phyloP scores from a whole-genome alignment of 2,113 vertebrate species.

The Neopipo cinnamomea region DNA sequence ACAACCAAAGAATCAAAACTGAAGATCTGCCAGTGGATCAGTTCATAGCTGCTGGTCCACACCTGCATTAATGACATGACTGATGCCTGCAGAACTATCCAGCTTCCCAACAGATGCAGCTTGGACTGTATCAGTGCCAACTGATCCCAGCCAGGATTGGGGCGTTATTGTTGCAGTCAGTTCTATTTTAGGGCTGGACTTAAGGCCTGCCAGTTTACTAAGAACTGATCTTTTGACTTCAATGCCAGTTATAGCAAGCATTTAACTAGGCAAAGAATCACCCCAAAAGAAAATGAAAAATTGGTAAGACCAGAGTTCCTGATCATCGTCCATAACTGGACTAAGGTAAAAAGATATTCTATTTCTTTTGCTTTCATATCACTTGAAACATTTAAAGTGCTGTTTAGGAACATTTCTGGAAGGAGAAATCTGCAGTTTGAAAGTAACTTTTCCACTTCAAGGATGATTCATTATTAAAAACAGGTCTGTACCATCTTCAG shows the following conservation, averaged over 20 bases:
- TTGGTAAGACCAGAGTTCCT: neutral
- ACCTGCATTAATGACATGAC: neutral
- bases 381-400: conserved; percentile 46
- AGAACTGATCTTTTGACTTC: neutral
- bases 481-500: conserved; percentile 41
- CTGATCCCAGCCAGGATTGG: neutral
- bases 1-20: neutral
- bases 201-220: neutral
- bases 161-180: neutral
- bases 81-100: neutral
- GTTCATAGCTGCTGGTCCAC: neutral
- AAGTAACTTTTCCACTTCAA: conserved; percentile 30
- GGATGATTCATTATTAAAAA: conserved; percentile 62
- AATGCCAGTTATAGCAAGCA: neutral
- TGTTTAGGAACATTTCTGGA: conserved; percentile 13
- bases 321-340: neutral
- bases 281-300: neutral
- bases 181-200: neutral
- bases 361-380: neutral
- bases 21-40: neutral
- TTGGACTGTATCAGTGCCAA: neutral
- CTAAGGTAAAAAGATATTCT: neutral
- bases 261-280: neutral
- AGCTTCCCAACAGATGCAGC: neutral
- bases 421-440: conserved; percentile 28